Percentiles rank a stretch among this genome's conserved stretches.
Conservation (phyloP, 2,888 invertebrate species). For the Psococerastis gibbosa region DNA sequence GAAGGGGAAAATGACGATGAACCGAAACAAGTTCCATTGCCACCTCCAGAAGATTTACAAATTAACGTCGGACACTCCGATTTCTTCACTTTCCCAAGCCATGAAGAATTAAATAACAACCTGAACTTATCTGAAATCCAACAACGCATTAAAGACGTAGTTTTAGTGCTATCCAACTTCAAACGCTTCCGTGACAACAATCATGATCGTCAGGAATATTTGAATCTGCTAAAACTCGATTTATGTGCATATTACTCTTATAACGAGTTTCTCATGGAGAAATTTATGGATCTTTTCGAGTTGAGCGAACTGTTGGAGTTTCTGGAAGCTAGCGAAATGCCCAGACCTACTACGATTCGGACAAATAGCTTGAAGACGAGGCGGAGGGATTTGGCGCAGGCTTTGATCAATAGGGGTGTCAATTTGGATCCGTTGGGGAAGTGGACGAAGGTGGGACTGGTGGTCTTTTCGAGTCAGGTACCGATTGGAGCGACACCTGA, state of each 20-base stretch:
- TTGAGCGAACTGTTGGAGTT: slow-evolving; percentile 76
- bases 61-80: slow-evolving; percentile 59
- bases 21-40: not conserved
- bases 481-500: slow-evolving; percentile 97
- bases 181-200: slow-evolving; percentile 37
- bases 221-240: slow-evolving; percentile 59
- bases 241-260: slow-evolving; percentile 91
- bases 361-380: slow-evolving; percentile 90
- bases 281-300: slow-evolving; percentile 77
- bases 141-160: slow-evolving; percentile 69
- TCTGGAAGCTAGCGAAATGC: slow-evolving; percentile 88
- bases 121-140: slow-evolving; percentile 64
- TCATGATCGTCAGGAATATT: slow-evolving; percentile 40
- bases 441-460: slow-evolving; percentile 96
- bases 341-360: slow-evolving; percentile 85
- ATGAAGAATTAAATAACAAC: slow-evolving; percentile 50
- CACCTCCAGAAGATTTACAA: slow-evolving; percentile 54
- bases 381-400: slow-evolving; percentile 80
- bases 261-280: slow-evolving; percentile 87
- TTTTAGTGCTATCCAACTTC: slow-evolving; percentile 33
- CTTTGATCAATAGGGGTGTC: slow-evolving; percentile 88
- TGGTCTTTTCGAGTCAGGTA: slow-evolving; percentile 88
- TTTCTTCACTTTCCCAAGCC: slow-evolving; percentile 58
- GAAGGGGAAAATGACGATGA: too few relatives aligned
- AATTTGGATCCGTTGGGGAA: slow-evolving; percentile 96